Percentiles rank a stretch among this genome's conserved stretches.
These are phyloP conservation scores for Stomatorhinus ivindoensis DNA, from an alignment of 2,113 vertebrate genomes.

Conservation along the genomic window DNA sequence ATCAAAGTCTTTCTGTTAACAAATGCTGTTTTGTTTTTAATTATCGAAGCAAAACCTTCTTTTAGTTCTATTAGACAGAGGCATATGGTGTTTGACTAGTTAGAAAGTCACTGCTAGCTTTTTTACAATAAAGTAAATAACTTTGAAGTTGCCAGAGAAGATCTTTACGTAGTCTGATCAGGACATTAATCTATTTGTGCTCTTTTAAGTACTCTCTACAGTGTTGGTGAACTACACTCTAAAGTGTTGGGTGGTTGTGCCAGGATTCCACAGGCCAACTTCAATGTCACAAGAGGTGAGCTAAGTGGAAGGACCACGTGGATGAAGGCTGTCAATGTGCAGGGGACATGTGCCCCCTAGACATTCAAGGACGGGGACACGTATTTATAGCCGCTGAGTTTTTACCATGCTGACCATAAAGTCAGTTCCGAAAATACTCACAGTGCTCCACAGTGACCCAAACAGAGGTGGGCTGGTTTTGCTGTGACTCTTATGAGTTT, in stretches of 20 bases:
- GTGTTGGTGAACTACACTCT: background rate
- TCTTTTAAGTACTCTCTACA: background rate
- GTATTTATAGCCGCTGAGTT: constrained; percentile 56
- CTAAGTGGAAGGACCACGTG: background rate
- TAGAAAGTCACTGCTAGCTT: background rate
- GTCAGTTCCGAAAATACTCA: constrained; percentile 21
- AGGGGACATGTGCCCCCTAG: background rate
- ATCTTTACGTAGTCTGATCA: background rate
- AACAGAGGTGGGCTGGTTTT: background rate
- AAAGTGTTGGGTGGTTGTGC: background rate
- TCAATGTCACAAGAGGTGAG: background rate
- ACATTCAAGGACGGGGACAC: constrained; percentile 28
- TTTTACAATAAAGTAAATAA: background rate
- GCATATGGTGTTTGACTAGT: background rate
- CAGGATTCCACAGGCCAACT: background rate
- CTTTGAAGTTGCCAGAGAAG: background rate
- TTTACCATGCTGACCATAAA: constrained; percentile 45
- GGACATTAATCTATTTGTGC: background rate
- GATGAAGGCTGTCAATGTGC: background rate
- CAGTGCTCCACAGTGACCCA: background rate
- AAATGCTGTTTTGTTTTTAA: background rate
- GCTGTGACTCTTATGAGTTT: background rate
- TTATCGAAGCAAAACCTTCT: background rate
- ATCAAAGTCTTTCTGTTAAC: background rate
- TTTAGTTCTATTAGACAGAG: background rate